Conservation (phyloP, 92 coral and sea anemone genomes). For the Zoanthus sansibaricus region DNA sequence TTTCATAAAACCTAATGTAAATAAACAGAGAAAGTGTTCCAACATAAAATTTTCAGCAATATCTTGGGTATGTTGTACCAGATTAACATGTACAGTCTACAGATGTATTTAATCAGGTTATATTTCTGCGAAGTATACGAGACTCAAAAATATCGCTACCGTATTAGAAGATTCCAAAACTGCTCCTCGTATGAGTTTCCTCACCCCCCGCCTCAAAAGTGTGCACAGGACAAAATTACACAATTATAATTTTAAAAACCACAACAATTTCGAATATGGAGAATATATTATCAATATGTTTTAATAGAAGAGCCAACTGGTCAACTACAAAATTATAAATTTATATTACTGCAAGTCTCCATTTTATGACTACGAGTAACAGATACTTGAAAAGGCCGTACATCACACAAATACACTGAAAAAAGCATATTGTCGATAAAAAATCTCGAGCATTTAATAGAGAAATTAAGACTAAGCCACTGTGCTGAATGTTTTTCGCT, state of each 20-base stretch:
- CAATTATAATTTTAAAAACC: conserved; percentile 1
- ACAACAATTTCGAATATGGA: not conserved
- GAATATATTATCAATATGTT: not conserved
- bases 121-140: not conserved
- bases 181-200: conserved; percentile 16
- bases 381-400: conserved; percentile 22
- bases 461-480: conserved; percentile 32
- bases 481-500: not conserved
- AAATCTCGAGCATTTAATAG: not conserved
- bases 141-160: conserved; percentile 11
- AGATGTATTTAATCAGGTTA: not conserved
- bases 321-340: conserved; percentile 1
- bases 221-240: conserved; percentile 1
- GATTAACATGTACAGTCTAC: conserved; percentile 23
- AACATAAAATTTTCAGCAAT: no score
- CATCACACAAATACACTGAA: not conserved
- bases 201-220: conserved; percentile 4
- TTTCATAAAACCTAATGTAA: no score
- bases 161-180: not conserved
- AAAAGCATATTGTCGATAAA: conserved; percentile 8
- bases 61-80: not conserved
- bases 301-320: conserved; percentile 5
- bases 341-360: conserved; percentile 11
- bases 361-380: conserved; percentile 24
- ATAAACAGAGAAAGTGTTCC: no score